Evolutionary conservation across 2,113 vertebrate genomes (phyloP).

Genomic region (Xenopus laevis): DNA sequence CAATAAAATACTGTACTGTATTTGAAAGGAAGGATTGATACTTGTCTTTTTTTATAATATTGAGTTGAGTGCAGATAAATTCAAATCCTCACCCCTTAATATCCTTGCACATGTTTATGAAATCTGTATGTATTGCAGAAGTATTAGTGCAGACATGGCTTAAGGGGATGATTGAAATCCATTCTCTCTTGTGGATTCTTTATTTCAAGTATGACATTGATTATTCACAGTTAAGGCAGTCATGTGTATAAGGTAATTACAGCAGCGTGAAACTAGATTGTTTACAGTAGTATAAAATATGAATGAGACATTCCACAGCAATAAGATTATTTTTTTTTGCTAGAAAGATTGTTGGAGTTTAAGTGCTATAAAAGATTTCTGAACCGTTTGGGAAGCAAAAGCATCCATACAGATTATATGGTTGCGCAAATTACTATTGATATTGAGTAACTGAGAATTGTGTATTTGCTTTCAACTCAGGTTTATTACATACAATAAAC

Average conservation of each 20-base stretch:
- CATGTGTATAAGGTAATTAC: neutral
- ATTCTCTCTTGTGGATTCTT: neutral
- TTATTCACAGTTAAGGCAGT: constrained; percentile 1
- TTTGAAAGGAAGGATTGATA: neutral
- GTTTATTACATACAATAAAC: constrained; percentile 26
- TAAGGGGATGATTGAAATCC: neutral
- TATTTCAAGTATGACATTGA: neutral
- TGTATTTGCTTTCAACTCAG: constrained; percentile 15
- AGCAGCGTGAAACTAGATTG: neutral
- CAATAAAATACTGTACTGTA: too few relatives aligned
- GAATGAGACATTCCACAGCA: neutral
- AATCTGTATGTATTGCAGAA: too few relatives aligned
- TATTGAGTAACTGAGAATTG: neutral
- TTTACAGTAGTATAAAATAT: constrained; percentile 1
- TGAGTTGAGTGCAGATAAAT: too few relatives aligned
- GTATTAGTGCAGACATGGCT: neutral
- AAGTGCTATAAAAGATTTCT: neutral
- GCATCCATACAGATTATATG: constrained; percentile 1
- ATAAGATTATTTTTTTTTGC: neutral
- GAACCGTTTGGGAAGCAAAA: neutral
- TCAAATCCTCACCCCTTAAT: too few relatives aligned
- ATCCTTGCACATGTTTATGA: too few relatives aligned
- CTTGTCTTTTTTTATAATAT: neutral
- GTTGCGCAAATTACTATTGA: constrained; percentile 12
- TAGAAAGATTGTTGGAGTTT: neutral